phyloP scores from a whole-genome alignment of 2,797 vertebrate species.

The Morus bassanus region DNA sequence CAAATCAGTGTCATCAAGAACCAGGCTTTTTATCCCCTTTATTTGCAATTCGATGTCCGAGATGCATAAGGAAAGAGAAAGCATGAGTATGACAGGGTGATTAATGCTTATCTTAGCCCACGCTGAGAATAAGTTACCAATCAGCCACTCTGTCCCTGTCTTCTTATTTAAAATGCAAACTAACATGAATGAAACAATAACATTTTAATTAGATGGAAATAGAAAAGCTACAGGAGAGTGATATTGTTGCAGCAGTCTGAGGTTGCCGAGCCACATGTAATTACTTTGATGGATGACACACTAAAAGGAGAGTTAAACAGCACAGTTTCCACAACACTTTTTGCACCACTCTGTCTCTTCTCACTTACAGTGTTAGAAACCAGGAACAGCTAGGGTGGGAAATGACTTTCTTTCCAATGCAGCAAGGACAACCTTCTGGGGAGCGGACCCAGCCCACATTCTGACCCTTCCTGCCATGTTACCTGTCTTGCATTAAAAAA shows the following conservation, averaged over 20 bases:
- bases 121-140: not conserved
- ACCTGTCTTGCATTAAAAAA: not conserved
- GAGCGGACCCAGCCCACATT: not conserved
- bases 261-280: not conserved
- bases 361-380: not conserved
- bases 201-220: conserved; percentile 42
- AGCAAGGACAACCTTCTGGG: not conserved
- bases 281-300: not conserved
- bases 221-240: not conserved
- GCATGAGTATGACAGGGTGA: not conserved
- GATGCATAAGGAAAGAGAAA: not conserved
- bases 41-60: not conserved
- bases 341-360: not conserved
- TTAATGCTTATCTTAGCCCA: conserved; percentile 7
- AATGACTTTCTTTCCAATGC: not conserved
- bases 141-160: not conserved
- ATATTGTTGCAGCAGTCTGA: not conserved
- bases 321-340: not conserved
- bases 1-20: not conserved
- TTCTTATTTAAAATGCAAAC: conserved; percentile 20
- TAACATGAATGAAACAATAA: conserved; percentile 15
- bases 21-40: not conserved
- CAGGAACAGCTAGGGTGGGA: not conserved
- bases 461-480: not conserved
- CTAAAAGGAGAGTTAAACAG: not conserved